A percentile compares a stretch with the other conserved stretches of the same genome.
These are phyloP conservation scores for Gyps fulvus DNA, from an alignment of 2,113 vertebrate species.

Conservation along the genomic window DNA sequence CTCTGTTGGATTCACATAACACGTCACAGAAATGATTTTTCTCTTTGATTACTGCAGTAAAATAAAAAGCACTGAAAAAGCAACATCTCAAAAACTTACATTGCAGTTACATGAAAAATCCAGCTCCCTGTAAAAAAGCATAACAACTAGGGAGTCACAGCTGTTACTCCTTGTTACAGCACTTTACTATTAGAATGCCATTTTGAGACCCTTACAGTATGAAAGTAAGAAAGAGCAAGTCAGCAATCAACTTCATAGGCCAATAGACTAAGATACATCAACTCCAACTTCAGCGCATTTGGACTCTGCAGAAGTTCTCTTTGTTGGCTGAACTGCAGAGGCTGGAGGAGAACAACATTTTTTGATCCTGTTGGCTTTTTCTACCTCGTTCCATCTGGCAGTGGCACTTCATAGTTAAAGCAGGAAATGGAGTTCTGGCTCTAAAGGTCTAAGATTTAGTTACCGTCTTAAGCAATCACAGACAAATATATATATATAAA, in stretches of 20 bases:
- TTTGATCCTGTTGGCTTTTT: neutral
- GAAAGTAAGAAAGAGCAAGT: neutral
- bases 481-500: neutral
- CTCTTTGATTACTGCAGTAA: slow-evolving; percentile 41
- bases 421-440: neutral
- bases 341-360: neutral
- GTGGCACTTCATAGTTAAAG: neutral
- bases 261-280: neutral
- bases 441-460: neutral
- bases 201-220: neutral
- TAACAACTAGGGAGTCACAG: neutral
- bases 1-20: slow-evolving; percentile 16
- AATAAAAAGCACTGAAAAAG: slow-evolving; percentile 31
- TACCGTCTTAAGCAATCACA: neutral
- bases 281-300: neutral
- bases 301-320: neutral
- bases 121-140: neutral
- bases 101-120: neutral
- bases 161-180: neutral
- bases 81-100: neutral
- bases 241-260: neutral
- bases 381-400: neutral
- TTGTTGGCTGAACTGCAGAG: neutral
- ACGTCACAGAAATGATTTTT: slow-evolving; percentile 19
- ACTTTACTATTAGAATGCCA: neutral